These are phyloP conservation scores for Drosophila borborema DNA, from an alignment of 2,888 invertebrate species.

Conservation along the genomic window DNA sequence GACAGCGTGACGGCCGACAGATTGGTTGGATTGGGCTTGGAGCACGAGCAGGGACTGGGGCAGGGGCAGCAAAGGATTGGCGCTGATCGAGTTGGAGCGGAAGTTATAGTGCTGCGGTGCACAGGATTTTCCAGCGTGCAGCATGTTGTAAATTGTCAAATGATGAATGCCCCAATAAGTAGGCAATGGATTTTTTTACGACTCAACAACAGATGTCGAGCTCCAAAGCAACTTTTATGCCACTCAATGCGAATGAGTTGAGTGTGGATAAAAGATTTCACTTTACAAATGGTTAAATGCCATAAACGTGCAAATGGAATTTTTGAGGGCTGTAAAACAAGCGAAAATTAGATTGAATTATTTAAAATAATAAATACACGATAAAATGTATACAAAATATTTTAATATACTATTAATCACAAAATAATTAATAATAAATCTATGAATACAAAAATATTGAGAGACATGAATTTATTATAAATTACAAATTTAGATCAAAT, in stretches of 20 bases:
- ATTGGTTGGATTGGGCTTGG: not conserved
- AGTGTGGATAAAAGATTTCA: constrained; percentile 3
- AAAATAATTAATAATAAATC: no score
- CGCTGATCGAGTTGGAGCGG: not conserved
- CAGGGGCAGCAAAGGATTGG: no score
- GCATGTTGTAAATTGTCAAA: constrained; percentile 38
- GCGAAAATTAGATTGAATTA: no score
- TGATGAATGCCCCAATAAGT: constrained; percentile 59
- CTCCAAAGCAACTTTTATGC: constrained; percentile 6
- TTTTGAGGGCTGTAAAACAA: not conserved
- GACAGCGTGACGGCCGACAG: constrained; percentile 46
- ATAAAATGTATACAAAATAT: no score
- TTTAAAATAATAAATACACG: no score
- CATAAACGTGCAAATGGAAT: not conserved
- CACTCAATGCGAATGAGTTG: constrained; percentile 3
- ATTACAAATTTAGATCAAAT: no score
- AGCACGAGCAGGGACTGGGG: not conserved
- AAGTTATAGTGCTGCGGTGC: constrained; percentile 8
- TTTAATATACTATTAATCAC: no score
- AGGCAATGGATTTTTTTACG: constrained; percentile 40
- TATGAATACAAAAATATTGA: no score
- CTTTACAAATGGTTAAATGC: not conserved
- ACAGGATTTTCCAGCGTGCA: constrained; percentile 16
- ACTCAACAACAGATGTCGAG: constrained; percentile 25
- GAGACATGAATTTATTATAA: no score